phyloP scores from a whole-genome alignment of 2,797 vertebrate genomes.

The Enteromius radiatus region DNA sequence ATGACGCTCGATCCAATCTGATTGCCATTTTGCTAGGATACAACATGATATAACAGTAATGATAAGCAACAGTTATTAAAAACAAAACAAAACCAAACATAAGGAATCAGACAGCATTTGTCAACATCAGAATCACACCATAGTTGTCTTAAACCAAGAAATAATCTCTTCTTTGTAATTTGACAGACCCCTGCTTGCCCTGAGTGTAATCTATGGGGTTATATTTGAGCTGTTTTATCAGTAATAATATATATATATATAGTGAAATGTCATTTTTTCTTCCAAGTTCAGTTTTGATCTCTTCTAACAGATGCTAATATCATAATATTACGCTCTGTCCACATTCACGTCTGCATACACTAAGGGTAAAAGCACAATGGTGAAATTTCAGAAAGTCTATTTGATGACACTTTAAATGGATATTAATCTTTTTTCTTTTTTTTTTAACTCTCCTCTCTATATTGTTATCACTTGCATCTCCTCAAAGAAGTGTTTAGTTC shows the following conservation, averaged over 20 bases:
- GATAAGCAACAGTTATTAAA: conserved; percentile 13
- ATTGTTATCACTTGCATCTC: neutral
- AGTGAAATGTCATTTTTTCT: neutral
- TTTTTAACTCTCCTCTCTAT: neutral
- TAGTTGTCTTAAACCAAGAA: conserved; percentile 4
- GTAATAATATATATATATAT: neutral
- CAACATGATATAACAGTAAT: conserved; percentile 34
- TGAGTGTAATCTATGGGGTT: conserved; percentile 19
- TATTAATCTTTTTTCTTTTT: neutral
- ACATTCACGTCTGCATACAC: conserved; percentile 21
- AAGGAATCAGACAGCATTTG: neutral
- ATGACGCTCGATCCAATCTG: conserved; percentile 80
- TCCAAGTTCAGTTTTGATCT: neutral
- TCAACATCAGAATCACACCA: conserved; percentile 20
- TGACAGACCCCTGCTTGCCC: conserved; percentile 18
- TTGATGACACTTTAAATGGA: conserved; percentile 29
- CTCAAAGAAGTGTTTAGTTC: neutral
- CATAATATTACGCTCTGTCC: neutral
- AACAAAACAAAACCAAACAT: conserved; percentile 6
- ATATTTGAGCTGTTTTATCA: neutral
- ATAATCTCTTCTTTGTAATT: neutral
- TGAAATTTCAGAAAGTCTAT: conserved; percentile 7
- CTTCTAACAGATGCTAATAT: neutral
- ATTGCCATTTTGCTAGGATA: conserved; percentile 68
- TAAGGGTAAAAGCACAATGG: conserved; percentile 38